Percentiles rank a stretch among this genome's conserved stretches.
Evolutionary conservation across 1,140 invertebrate species (phyloP).

Genomic region (Eubasilissa regina): DNA sequence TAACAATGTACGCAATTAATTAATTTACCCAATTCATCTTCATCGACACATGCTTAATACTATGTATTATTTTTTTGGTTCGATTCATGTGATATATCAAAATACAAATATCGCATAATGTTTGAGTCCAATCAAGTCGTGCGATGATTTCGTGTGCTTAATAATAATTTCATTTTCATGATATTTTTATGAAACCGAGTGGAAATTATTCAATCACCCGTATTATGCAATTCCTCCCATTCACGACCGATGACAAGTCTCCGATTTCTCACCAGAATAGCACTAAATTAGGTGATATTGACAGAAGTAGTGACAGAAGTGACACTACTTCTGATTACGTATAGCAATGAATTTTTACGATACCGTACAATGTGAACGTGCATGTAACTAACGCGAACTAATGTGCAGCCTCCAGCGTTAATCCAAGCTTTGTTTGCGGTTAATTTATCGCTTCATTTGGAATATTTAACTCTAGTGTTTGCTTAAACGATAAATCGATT

Average conservation of each 20-base stretch:
- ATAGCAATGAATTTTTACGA: slow-evolving; percentile 2
- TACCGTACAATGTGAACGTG: background rate
- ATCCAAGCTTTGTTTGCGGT: slow-evolving; percentile 48
- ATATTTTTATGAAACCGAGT: no score
- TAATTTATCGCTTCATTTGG: slow-evolving; percentile 54
- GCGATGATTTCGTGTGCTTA: no score
- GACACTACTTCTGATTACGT: slow-evolving; percentile 2
- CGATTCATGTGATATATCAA: background rate
- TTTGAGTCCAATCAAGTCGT: no score
- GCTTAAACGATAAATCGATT: slow-evolving; percentile 41
- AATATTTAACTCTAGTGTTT: slow-evolving; percentile 48
- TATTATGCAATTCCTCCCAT: no score
- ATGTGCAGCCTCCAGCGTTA: slow-evolving; percentile 30
- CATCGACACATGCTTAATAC: background rate
- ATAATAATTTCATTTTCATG: no score
- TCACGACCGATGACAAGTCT: no score
- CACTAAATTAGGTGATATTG: background rate
- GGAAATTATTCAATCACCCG: background rate
- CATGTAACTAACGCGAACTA: slow-evolving; percentile 30
- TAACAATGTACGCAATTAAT: background rate
- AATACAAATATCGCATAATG: background rate
- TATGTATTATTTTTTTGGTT: no score
- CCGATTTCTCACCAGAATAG: no score
- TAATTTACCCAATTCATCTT: background rate
- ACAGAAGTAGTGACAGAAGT: background rate